Percentiles rank a stretch among this genome's conserved stretches.
Evolutionary conservation across 2,888 invertebrate species (phyloP).

Genomic region (Syrista parreyssii): DNA sequence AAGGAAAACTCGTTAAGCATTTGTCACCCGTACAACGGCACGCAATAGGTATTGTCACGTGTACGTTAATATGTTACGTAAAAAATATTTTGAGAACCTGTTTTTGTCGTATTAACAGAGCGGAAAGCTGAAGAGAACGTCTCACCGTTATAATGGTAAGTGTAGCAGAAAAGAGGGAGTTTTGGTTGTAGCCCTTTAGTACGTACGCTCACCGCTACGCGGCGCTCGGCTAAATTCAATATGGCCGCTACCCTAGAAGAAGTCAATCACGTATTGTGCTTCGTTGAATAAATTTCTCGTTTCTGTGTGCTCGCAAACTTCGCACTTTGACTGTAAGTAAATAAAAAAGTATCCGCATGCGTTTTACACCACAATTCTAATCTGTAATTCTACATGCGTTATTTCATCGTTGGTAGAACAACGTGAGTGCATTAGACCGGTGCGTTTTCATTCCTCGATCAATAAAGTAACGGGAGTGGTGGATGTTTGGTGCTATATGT

Average conservation of each 20-base stretch:
- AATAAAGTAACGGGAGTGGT: conserved; percentile 53
- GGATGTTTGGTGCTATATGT: conserved; percentile 38
- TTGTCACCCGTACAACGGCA: conserved; percentile 16
- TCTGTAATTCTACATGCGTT: not conserved
- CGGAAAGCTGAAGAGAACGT: conserved; percentile 1
- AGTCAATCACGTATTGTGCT: conserved; percentile 43
- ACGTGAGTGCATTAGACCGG: not conserved
- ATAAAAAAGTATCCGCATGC: not conserved
- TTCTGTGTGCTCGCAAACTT: not conserved
- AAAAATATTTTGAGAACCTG: no score
- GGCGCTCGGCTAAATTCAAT: conserved; percentile 47
- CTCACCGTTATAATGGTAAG: no score
- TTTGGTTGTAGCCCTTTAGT: not conserved
- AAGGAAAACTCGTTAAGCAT: not conserved
- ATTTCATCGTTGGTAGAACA: not conserved
- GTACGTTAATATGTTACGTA: no score
- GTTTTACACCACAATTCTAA: not conserved
- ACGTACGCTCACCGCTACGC: conserved; percentile 26
- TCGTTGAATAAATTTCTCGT: conserved; percentile 17
- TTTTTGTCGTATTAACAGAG: no score
- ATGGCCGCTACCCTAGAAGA: conserved; percentile 53
- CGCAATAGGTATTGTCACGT: conserved; percentile 8
- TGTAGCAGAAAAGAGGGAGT: no score
- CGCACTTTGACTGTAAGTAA: not conserved
- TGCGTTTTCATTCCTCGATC: conserved; percentile 37